These are phyloP conservation scores for Colossoma macropomum DNA, from an alignment of 2,113 vertebrate species.

Conservation along the genomic window DNA sequence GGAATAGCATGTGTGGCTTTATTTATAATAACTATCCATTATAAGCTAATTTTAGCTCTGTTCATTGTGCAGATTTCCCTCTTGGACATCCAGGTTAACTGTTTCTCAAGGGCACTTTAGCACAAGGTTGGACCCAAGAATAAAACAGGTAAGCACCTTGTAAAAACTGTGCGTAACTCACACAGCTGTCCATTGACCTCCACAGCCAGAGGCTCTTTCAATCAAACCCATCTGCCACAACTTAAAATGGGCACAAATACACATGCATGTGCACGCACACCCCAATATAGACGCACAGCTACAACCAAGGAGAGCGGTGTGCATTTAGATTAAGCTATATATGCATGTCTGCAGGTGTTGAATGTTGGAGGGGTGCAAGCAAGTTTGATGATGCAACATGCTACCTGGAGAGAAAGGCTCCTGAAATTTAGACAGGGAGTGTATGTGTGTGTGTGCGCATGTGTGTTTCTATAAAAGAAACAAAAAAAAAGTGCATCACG, in stretches of 20 bases:
- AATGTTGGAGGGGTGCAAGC: not conserved
- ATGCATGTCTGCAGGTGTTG: not conserved
- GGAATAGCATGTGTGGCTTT: not conserved
- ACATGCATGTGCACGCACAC: not conserved
- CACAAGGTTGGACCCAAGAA: slow-evolving; percentile 42
- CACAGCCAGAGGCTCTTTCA: slow-evolving; percentile 37
- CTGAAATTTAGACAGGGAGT: not conserved
- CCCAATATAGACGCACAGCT: not conserved
- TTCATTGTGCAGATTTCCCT: slow-evolving; percentile 16
- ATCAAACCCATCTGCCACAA: slow-evolving; percentile 43
- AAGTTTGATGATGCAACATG: not conserved
- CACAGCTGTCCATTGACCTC: slow-evolving; percentile 38
- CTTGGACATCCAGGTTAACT: slow-evolving; percentile 37
- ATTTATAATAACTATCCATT: slow-evolving; percentile 30
- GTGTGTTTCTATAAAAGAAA: too few relatives aligned
- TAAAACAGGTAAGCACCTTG: slow-evolving; percentile 19
- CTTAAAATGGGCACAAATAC: not conserved
- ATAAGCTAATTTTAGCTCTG: slow-evolving; percentile 38
- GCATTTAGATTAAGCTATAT: too few relatives aligned
- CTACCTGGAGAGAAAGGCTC: not conserved
- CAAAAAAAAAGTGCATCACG: too few relatives aligned
- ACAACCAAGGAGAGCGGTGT: not conserved
- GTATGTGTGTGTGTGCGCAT: not conserved
- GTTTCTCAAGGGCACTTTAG: slow-evolving; percentile 46
- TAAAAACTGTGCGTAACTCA: slow-evolving; percentile 28